Base-by-base conservation (phyloP, 2,113 vertebrate genomes). In the Seriola aureovittata region DNA sequence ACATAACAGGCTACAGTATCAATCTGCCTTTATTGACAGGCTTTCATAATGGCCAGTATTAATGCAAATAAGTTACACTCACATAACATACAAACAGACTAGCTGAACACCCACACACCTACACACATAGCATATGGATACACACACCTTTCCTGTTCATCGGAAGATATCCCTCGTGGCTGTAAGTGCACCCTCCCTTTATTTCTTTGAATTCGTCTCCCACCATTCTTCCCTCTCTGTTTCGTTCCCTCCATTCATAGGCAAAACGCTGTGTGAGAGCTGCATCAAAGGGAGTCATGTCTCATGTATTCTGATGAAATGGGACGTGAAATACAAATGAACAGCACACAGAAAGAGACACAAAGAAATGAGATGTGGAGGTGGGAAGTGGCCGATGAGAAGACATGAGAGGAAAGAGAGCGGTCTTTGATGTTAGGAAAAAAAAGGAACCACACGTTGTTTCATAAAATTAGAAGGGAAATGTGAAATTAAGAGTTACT, bases 251-350 rank as follows among this genome's bases (percentile, higher is more conserved):
- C 71, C 78, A 90, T 94, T 93, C 87, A 91, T 86, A 89, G 77
- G 69, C 80, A 88, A 90, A 88, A 69, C 52, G n/a, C 54, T 73
- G 63, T 72, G 55, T 62, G 78, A 84, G 87, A 46, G 50, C 65
- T 54, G 82, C 86, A 88, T 93, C 91, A 93, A 94, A 93, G 89
- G 75, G 75, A 89, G 62, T 83, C 71, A 65, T 75, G 81, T 89
- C 80, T 90, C 78, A 65, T 85, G 86, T 88, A 87, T 93, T 91
- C 76, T 87, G 90, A 93, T 93, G 86, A 91, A 90, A 89, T 46
- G 50, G 74, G 79, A 90, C 32, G 14, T 77, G 71, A 82, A 90
- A 82, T 82, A 88, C 80, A 92, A 92, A 90, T 78, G 83, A 90
- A 85, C 81, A 73, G 78, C 73, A 71, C 64, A 71, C 11, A 80